phyloP scores from a whole-genome alignment of 2,888 invertebrate species.

The Dysmachus trigonus region DNA sequence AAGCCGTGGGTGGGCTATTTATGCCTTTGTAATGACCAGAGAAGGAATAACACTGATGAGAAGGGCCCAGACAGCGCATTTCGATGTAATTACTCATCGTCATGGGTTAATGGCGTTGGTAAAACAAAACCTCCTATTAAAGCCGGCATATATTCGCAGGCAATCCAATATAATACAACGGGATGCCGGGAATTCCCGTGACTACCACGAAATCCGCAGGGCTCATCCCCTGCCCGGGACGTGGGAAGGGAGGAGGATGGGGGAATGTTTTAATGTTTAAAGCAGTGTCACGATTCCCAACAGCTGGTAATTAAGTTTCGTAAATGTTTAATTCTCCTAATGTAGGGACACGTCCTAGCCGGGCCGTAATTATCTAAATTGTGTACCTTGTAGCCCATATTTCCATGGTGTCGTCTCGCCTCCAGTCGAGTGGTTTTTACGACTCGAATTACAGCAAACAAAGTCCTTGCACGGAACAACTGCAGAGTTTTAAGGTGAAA shows the following conservation, averaged over 20 bases:
- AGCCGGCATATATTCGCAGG: neutral
- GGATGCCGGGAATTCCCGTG: neutral
- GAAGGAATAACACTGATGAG: neutral
- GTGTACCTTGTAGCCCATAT: conserved; percentile 37
- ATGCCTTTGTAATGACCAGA: neutral
- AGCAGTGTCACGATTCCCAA: neutral
- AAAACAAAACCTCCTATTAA: neutral
- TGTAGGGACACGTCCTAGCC: conserved; percentile 5
- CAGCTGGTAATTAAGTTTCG: conserved; percentile 21
- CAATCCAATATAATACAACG: neutral
- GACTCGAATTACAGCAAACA: conserved; percentile 14
- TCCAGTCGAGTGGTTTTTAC: conserved; percentile 8
- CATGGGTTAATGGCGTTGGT: neutral
- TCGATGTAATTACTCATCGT: neutral
- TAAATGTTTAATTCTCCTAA: conserved; percentile 40
- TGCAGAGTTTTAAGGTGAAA: conserved; percentile 22
- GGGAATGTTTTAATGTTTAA: neutral
- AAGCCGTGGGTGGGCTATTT: neutral
- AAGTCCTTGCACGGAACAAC: conserved; percentile 18
- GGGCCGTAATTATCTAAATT: conserved; percentile 37
- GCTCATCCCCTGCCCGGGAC: neutral
- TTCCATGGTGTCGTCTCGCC: conserved; percentile 26
- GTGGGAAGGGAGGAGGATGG: neutral
- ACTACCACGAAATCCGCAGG: neutral
- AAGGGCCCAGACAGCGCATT: neutral